Percentiles rank a stretch among this genome's conserved stretches.
Evolutionary conservation across 1,140 invertebrate species (phyloP).

Genomic region (Pararge aegeria): DNA sequence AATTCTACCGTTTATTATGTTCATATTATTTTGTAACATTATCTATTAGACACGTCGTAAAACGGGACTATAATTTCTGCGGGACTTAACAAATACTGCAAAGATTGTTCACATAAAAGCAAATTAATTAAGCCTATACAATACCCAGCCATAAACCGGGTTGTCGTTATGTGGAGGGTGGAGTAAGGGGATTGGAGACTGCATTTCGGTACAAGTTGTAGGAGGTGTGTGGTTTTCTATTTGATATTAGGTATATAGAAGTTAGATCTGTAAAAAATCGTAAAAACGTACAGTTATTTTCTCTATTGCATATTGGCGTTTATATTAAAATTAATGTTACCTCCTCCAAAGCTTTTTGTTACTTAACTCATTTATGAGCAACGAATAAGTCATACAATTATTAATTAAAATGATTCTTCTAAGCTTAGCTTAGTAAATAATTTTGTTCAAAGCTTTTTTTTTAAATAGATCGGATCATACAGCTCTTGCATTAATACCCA

Average conservation of each 20-base stretch:
- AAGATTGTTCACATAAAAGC: constrained; percentile 60
- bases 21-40: constrained; percentile 12
- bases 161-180: constrained; percentile 43
- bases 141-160: constrained; percentile 43
- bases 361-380: too few relatives aligned
- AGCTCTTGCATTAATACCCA: too few relatives aligned
- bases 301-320: too few relatives aligned
- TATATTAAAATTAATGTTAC: too few relatives aligned
- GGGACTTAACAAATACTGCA: constrained; percentile 23
- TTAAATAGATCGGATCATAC: too few relatives aligned
- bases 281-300: too few relatives aligned
- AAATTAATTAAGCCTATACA: constrained; percentile 70
- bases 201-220: constrained; percentile 16
- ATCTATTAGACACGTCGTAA: constrained; percentile 8
- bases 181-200: constrained; percentile 19
- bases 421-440: too few relatives aligned
- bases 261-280: not conserved
- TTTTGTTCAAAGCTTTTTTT: too few relatives aligned
- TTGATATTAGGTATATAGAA: too few relatives aligned
- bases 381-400: too few relatives aligned
- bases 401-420: too few relatives aligned
- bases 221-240: constrained; percentile 12
- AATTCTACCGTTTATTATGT: constrained; percentile 1
- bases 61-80: constrained; percentile 1
- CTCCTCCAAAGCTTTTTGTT: too few relatives aligned